These are phyloP conservation scores for Pararge aegeria DNA, from an alignment of 1,140 invertebrate species.

Conservation along the genomic window DNA sequence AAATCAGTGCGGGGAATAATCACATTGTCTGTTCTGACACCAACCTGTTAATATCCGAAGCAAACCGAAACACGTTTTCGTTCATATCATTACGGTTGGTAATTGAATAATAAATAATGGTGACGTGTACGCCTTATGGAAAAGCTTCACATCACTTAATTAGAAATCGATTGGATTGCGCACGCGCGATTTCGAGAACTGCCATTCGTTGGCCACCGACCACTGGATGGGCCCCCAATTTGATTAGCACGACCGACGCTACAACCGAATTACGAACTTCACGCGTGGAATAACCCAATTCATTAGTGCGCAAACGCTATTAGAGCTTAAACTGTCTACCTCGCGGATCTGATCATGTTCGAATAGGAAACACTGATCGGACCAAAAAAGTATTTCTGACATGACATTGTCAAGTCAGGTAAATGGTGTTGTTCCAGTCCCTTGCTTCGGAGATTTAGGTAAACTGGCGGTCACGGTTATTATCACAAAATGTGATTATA, in stretches of 20 bases:
- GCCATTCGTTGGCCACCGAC: constrained; percentile 19
- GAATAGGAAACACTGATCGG: too few relatives aligned
- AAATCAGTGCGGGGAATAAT: constrained; percentile 8
- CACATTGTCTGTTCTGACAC: background rate
- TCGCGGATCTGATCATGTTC: too few relatives aligned
- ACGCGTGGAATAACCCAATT: too few relatives aligned
- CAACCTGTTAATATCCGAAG: constrained; percentile 22
- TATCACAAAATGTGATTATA: too few relatives aligned
- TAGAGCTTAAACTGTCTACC: too few relatives aligned
- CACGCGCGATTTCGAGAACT: constrained; percentile 41
- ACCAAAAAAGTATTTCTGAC: too few relatives aligned
- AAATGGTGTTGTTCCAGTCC: too few relatives aligned
- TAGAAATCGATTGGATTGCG: constrained; percentile 53
- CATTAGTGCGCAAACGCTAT: too few relatives aligned
- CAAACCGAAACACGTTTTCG: constrained; percentile 3
- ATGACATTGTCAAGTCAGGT: too few relatives aligned
- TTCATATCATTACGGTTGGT: constrained; percentile 19
- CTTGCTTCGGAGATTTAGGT: too few relatives aligned
- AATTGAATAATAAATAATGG: constrained; percentile 10
- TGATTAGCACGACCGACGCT: constrained; percentile 20
- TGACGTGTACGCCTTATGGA: constrained; percentile 33
- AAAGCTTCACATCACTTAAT: constrained; percentile 47
- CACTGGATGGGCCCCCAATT: constrained; percentile 20
- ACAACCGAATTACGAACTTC: too few relatives aligned
- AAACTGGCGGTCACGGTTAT: too few relatives aligned